Percentiles rank a stretch among this genome's conserved stretches.
Conservation (phyloP, 2,113 vertebrate genomes). For the Cricetomys ansorgei region DNA sequence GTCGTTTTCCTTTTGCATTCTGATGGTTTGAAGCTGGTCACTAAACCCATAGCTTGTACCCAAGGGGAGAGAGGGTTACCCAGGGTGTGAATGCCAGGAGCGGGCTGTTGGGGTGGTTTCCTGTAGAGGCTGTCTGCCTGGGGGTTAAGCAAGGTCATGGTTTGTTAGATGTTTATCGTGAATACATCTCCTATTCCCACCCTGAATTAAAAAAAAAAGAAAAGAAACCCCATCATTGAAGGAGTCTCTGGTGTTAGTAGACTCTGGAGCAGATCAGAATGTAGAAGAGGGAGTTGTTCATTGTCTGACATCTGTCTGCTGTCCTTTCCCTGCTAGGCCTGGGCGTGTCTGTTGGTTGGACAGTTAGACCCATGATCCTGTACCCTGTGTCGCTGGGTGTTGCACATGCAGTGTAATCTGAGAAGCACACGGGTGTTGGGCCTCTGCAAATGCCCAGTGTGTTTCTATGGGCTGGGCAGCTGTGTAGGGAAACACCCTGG, state of each 20-base stretch:
- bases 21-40: not conserved
- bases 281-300: not conserved
- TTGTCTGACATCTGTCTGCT: accelerated
- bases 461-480: constrained; percentile 50
- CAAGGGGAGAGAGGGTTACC: not conserved
- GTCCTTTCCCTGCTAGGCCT: not conserved
- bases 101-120: not conserved
- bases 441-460: constrained; percentile 32
- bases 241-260: not conserved
- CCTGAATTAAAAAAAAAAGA: not conserved
- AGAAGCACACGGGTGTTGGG: constrained; percentile 63
- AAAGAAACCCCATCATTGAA: not conserved
- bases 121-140: not conserved
- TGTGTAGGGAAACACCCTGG: constrained; percentile 54
- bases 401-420: constrained; percentile 31
- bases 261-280: not conserved
- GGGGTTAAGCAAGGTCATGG: not conserved
- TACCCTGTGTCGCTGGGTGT: constrained; percentile 27
- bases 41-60: not conserved
- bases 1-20: not conserved
- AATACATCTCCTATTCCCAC: not conserved
- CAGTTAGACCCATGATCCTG: constrained; percentile 17
- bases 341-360: not conserved
- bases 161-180: not conserved
- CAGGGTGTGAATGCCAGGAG: not conserved